Conservation (phyloP, 2,113 vertebrate genomes). For the Trachemys scripta region DNA sequence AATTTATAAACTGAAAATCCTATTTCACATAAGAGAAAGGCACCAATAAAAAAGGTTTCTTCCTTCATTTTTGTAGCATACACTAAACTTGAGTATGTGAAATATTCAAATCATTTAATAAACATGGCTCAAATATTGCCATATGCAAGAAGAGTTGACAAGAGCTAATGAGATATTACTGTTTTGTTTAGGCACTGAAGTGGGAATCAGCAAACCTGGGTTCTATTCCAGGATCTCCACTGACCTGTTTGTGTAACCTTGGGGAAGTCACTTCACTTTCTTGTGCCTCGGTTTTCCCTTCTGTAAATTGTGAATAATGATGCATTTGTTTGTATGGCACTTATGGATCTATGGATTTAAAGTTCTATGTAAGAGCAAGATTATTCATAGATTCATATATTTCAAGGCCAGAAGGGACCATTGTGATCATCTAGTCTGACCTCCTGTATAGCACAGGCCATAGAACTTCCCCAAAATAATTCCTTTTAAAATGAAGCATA, state of each 20-base stretch:
- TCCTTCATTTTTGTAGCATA: not conserved
- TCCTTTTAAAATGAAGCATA: not conserved
- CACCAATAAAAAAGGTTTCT: not conserved
- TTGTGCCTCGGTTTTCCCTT: not conserved
- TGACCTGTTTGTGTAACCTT: not conserved
- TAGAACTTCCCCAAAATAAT: not conserved
- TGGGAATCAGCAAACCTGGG: not conserved
- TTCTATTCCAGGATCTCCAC: not conserved
- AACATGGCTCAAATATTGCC: not conserved
- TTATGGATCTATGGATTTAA: not conserved
- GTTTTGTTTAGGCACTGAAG: not conserved
- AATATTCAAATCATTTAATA: not conserved
- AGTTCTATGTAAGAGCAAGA: not conserved
- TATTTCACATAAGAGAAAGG: not conserved
- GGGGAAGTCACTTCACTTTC: not conserved
- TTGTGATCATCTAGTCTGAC: not conserved
- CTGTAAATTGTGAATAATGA: not conserved
- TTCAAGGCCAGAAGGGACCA: not conserved
- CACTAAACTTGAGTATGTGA: not conserved
- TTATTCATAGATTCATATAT: not conserved
- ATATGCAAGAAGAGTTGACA: rapidly evolving
- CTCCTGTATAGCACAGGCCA: not conserved
- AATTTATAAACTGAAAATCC: not conserved
- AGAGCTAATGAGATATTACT: not conserved
- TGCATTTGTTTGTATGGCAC: not conserved